Evolutionary conservation across 2,888 invertebrate species (phyloP).

Genomic region (Calameuta idolon): DNA sequence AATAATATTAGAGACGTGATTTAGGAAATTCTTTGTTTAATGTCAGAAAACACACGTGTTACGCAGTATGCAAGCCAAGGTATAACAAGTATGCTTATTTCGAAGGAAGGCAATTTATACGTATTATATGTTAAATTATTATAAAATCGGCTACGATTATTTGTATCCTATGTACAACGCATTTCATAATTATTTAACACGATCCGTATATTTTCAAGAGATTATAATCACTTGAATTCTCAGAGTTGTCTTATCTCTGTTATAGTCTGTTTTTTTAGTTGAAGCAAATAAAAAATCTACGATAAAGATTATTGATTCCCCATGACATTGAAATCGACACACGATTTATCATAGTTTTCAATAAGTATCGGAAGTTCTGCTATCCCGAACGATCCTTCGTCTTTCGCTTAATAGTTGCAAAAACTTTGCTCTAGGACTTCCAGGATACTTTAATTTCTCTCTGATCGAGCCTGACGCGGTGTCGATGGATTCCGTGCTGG

Average conservation of each 20-base stretch:
- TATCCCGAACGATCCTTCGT: constrained; percentile 52
- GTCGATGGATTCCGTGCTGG: constrained; percentile 37
- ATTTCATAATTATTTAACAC: neutral
- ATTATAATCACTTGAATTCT: no score
- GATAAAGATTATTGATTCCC: no score
- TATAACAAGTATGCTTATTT: neutral
- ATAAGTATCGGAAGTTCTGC: constrained; percentile 31
- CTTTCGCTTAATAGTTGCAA: constrained; percentile 52
- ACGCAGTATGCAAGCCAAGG: neutral
- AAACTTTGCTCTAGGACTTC: constrained; percentile 55
- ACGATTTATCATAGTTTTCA: neutral
- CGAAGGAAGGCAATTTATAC: neutral
- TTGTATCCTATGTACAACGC: neutral
- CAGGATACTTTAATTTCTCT: constrained; percentile 47
- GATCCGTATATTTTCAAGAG: no score
- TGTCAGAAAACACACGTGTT: neutral
- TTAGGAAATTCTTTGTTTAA: neutral
- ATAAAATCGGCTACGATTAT: neutral
- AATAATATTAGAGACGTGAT: neutral
- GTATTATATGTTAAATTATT: neutral
- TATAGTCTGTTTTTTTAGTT: no score
- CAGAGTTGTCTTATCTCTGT: no score
- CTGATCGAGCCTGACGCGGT: constrained; percentile 28
- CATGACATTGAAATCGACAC: neutral
- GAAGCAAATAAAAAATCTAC: no score